Conservation (phyloP, 2,888 invertebrate species). For the Dasysyrphus tricinctus region DNA sequence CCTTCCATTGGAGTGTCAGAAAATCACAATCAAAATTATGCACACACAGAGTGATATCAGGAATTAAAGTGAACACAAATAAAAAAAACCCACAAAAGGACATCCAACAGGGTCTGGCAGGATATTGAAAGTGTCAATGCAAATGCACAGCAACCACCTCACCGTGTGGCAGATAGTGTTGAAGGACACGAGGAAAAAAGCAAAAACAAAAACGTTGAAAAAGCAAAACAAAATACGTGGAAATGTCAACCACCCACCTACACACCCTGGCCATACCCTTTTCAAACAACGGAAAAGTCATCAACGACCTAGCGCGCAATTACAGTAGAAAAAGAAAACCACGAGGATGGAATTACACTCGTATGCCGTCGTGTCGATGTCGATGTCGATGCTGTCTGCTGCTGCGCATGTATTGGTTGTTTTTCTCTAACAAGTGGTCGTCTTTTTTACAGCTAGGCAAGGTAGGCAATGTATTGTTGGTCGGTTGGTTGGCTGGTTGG, state of each 20-base stretch:
- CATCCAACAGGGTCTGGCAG: slow-evolving; percentile 58
- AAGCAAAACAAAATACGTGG: slow-evolving; percentile 27
- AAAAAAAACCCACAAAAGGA: neutral
- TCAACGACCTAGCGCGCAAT: slow-evolving; percentile 71
- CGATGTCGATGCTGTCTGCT: slow-evolving; percentile 30
- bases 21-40: slow-evolving; percentile 52
- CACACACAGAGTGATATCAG: slow-evolving; percentile 29
- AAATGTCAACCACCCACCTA: slow-evolving; percentile 37
- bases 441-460: slow-evolving; percentile 51
- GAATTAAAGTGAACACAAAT: slow-evolving; percentile 6
- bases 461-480: slow-evolving; percentile 27
- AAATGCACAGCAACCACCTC: slow-evolving; percentile 28
- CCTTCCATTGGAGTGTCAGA: slow-evolving; percentile 39
- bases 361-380: slow-evolving; percentile 14
- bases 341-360: slow-evolving; percentile 72
- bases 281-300: slow-evolving; percentile 27
- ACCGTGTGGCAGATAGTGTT: slow-evolving; percentile 12
- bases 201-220: slow-evolving; percentile 21
- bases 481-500: slow-evolving; percentile 1
- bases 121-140: slow-evolving; percentile 71
- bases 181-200: slow-evolving; percentile 1
- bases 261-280: neutral
- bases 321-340: slow-evolving; percentile 65
- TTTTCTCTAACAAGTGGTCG: slow-evolving; percentile 76
- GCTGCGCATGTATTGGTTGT: slow-evolving; percentile 73